Conservation (phyloP, 2,797 vertebrate species). For the Hydrolagus colliei region DNA sequence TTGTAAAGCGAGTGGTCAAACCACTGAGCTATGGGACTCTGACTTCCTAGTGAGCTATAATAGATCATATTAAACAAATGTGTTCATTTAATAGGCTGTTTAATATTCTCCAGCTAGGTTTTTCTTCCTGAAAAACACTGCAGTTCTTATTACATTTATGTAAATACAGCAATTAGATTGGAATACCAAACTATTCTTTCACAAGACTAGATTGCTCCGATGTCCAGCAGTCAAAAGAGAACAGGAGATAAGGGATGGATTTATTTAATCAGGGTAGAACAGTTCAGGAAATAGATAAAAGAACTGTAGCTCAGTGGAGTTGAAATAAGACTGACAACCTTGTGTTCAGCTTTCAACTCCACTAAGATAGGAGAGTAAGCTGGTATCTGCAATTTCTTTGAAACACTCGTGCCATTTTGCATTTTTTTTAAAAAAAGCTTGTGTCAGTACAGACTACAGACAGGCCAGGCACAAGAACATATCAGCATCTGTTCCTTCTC, state of each 20-base stretch:
- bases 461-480: not conserved
- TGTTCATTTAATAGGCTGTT: not conserved
- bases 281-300: not conserved
- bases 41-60: too few species aligned
- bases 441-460: not conserved
- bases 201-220: not conserved
- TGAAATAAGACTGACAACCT: not conserved
- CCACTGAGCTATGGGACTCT: not conserved
- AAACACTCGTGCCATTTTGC: not conserved
- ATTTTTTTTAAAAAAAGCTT: not conserved
- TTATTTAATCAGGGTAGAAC: not conserved
- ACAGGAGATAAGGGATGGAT: not conserved
- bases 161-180: not conserved
- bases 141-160: not conserved
- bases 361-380: not conserved
- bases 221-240: not conserved
- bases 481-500: not conserved
- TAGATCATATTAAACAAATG: too few species aligned
- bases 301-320: too few species aligned
- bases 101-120: not conserved
- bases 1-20: not conserved
- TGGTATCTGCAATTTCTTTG: not conserved
- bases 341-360: not conserved
- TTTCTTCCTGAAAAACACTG: not conserved
- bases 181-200: not conserved